These are phyloP conservation scores for Lethenteron reissneri DNA, from an alignment of 2,113 vertebrate species.

Conservation along the genomic window DNA sequence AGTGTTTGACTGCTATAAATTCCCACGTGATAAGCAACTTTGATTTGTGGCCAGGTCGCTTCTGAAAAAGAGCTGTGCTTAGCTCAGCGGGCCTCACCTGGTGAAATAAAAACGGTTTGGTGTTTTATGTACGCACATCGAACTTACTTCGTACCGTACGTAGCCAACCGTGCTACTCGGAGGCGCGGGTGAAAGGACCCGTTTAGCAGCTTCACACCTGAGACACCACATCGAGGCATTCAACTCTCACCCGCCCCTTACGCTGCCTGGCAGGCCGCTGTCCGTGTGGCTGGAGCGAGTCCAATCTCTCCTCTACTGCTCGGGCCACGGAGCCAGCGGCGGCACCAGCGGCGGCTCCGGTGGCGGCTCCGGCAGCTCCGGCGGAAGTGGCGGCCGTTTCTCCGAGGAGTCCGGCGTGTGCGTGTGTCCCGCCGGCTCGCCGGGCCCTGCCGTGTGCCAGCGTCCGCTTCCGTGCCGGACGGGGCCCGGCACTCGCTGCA, in stretches of 20 bases:
- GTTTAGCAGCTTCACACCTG: too few species aligned
- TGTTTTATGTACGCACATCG: too few species aligned
- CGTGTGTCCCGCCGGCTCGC: neutral
- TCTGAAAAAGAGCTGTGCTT: too few species aligned
- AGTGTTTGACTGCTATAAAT: too few species aligned
- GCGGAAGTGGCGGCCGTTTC: neutral
- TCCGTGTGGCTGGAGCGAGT: slow-evolving; percentile 1
- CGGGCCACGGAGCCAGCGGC: neutral
- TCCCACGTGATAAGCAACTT: too few species aligned
- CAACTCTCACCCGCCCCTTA: neutral
- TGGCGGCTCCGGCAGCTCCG: neutral
- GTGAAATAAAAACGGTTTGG: too few species aligned
- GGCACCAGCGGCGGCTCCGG: neutral
- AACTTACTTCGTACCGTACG: too few species aligned
- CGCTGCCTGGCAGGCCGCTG: neutral
- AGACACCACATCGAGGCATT: too few species aligned
- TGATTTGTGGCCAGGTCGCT: too few species aligned
- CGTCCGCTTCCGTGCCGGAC: neutral
- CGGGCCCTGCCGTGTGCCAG: neutral
- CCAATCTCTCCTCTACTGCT: slow-evolving; percentile 5
- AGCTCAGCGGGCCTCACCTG: too few species aligned
- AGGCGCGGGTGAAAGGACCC: too few species aligned
- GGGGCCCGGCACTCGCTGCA: neutral
- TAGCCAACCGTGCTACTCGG: too few species aligned
- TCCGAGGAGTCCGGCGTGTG: neutral